Base-by-base conservation (phyloP, 64 coral and sea anemone species). In the Cladopsammia gracilis region DNA sequence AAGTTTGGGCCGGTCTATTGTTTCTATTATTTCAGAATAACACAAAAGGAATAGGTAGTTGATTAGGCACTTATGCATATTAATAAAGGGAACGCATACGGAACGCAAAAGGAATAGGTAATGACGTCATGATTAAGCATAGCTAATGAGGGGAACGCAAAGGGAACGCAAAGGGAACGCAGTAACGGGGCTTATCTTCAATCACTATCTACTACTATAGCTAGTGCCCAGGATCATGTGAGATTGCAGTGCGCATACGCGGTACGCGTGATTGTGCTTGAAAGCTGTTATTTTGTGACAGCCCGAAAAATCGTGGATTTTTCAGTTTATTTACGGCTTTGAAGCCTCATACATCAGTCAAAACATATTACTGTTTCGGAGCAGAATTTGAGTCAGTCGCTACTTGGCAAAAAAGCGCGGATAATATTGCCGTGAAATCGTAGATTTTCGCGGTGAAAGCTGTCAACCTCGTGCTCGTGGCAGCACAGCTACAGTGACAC, bases 191-290 rank as follows among this genome's bases (percentile, higher is more conserved):
- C n/a, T n/a, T n/a, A n/a, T n/a, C n/a, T n/a, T n/a, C n/a, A n/a
- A n/a, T n/a, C n/a, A n/a, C n/a, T n/a, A n/a, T n/a, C n/a, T n/a
- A n/a, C n/a, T n/a, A n/a, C n/a, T n/a, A n/a, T n/a, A n/a, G n/a
- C n/a, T n/a, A n/a, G n/a, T n/a, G n/a, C n/a, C n/a, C 51, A 53
- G 6, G 75, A 78, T 51, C 75, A 78, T 47, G 75, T 78, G 75
- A 78, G 75, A 78, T 46, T 47, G 75, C 75, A 78, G 65, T 67
- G 64, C 83, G 61, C 83, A 86, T 70, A 62, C 61, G 64, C 62
- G 7, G 65, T 4, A 51, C 83, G 46, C 61, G 25, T 16, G 42
- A 2, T 47, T 1, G 83, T 86, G 46, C 50, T 65, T 86, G 61
- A 26, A 52, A 0, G 54, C 18, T 13, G 52, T 58, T 54, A 51